phyloP scores from a whole-genome alignment of 2,797 vertebrate genomes.

The Knipowitschia caucasica region DNA sequence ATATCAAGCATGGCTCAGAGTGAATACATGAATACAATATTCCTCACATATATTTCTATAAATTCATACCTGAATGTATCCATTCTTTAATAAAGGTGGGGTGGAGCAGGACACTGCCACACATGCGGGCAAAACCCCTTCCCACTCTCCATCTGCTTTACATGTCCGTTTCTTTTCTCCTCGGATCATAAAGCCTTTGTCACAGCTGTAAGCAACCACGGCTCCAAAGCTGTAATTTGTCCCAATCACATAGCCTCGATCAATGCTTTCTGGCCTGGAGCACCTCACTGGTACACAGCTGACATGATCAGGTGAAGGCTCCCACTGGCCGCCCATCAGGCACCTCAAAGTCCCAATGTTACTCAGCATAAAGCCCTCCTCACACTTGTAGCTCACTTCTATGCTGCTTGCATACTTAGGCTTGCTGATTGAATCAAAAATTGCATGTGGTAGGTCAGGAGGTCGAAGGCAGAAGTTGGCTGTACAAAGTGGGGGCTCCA shows the following conservation, averaged over 20 bases:
- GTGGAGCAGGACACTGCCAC: conserved; percentile 84
- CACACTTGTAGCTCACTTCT: conserved; percentile 91
- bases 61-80: conserved; percentile 86
- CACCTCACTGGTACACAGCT: conserved; percentile 91
- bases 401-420: conserved; percentile 87
- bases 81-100: conserved; percentile 83
- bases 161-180: conserved; percentile 94
- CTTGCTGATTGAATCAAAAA: conserved; percentile 89
- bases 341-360: conserved; percentile 87
- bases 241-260: conserved; percentile 87
- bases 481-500: conserved; percentile 82
- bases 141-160: conserved; percentile 91
- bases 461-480: conserved; percentile 94
- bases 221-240: conserved; percentile 94
- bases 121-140: conserved; percentile 83
- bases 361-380: conserved; percentile 93
- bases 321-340: conserved; percentile 88
- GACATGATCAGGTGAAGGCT: conserved; percentile 82
- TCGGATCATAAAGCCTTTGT: conserved; percentile 89
- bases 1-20: not conserved
- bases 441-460: conserved; percentile 80
- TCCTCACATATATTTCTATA: no score
- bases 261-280: conserved; percentile 82
- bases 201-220: conserved; percentile 92
- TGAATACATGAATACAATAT: no score